phyloP scores from a whole-genome alignment of 2,888 invertebrate species.

The Chrysolina americana region DNA sequence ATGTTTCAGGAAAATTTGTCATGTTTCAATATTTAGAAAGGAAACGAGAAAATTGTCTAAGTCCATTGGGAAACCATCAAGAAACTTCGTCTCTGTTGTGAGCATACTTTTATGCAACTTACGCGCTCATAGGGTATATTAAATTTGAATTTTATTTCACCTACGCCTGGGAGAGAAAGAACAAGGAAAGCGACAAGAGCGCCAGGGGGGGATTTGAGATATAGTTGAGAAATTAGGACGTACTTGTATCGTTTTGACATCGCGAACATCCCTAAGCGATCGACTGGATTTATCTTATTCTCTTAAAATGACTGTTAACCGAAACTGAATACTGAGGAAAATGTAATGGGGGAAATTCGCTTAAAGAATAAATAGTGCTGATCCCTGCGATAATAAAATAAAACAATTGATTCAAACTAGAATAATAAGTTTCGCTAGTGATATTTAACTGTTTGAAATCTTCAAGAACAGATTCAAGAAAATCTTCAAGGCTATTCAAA shows the following conservation, averaged over 20 bases:
- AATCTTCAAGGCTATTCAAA: no score
- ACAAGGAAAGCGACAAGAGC: neutral
- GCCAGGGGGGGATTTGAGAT: neutral
- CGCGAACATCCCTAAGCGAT: no score
- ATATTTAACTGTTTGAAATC: no score
- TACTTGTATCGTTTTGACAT: neutral
- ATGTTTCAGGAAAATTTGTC: conserved; percentile 32
- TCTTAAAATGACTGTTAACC: no score
- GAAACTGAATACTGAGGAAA: no score
- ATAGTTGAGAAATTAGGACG: conserved; percentile 6
- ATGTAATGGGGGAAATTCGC: no score
- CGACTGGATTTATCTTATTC: no score
- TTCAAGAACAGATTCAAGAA: no score
- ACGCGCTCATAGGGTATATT: conserved; percentile 1
- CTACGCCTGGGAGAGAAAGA: neutral
- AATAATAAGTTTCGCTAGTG: no score
- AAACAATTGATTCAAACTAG: no score
- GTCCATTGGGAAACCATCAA: conserved; percentile 41
- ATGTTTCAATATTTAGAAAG: conserved; percentile 42
- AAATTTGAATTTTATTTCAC: conserved; percentile 31
- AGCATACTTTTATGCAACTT: conserved; percentile 2
- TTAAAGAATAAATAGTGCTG: no score
- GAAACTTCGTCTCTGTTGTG: conserved; percentile 27
- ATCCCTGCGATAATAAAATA: no score
- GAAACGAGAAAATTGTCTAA: conserved; percentile 35